These are phyloP conservation scores for Nannoperca australis DNA, from an alignment of 2,797 vertebrate genomes.

Conservation along the genomic window DNA sequence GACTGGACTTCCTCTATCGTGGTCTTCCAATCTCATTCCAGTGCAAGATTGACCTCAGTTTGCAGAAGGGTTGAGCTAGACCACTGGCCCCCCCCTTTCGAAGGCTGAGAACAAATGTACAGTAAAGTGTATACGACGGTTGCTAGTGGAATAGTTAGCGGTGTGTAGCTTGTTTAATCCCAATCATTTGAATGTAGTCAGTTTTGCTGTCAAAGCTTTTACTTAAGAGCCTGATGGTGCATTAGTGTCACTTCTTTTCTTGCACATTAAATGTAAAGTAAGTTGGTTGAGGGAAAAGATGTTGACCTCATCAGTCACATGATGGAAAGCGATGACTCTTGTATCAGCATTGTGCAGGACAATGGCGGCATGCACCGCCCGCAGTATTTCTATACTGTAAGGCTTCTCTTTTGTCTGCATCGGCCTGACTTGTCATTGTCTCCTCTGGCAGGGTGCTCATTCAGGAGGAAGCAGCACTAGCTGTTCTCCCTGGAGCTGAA, in stretches of 20 bases:
- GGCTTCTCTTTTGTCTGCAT: conserved; percentile 48
- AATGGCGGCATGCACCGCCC: conserved; percentile 30
- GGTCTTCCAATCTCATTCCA: conserved; percentile 83
- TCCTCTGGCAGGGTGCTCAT: conserved; percentile 83
- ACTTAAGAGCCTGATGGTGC: not conserved
- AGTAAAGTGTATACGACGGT: not conserved
- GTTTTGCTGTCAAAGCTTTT: conserved; percentile 1
- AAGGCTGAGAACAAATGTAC: conserved; percentile 80
- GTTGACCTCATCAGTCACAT: conserved; percentile 31
- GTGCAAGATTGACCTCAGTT: conserved; percentile 83
- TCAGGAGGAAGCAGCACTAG: conserved; percentile 89
- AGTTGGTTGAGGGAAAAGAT: not conserved
- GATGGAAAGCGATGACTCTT: conserved; percentile 17
- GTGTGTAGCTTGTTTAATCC: not conserved
- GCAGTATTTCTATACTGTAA: conserved; percentile 54
- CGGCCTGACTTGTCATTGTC: conserved; percentile 51
- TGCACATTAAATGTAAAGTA: not conserved
- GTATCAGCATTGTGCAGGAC: conserved; percentile 43
- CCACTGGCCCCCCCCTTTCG: conserved; percentile 82
- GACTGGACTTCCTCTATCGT: conserved; percentile 78
- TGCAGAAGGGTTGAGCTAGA: conserved; percentile 85
- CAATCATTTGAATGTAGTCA: not conserved
- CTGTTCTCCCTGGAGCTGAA: conserved; percentile 65
- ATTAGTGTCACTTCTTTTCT: too few species aligned
- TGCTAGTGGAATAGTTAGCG: not conserved